phyloP scores from a whole-genome alignment of 23 tunicate genomes.

The Phallusia fumigata region DNA sequence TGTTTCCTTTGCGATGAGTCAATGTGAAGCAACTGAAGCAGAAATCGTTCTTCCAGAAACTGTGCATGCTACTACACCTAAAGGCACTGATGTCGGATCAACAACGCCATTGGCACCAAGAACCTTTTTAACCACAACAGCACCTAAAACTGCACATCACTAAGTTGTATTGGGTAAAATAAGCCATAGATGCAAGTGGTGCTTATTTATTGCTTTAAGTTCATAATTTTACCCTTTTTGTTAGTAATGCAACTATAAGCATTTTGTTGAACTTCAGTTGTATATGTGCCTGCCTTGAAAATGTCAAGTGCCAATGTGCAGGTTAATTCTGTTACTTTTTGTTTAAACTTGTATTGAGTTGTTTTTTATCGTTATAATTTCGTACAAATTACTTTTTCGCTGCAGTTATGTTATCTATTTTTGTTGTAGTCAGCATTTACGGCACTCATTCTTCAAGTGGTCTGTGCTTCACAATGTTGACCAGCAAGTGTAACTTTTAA shows the following conservation, averaged over 20 bases:
- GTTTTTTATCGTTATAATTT: background rate
- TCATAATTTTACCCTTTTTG: too few species aligned
- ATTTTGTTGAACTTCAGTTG: background rate
- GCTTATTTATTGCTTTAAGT: too few species aligned
- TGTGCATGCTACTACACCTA: background rate
- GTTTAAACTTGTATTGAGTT: background rate
- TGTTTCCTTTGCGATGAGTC: background rate
- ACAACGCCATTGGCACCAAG: background rate
- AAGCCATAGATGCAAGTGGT: too few species aligned
- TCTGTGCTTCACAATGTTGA: background rate
- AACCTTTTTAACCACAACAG: background rate
- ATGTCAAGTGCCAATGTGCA: background rate
- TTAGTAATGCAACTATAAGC: too few species aligned
- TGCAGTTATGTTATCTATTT: background rate
- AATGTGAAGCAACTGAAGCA: background rate
- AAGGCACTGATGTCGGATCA: background rate
- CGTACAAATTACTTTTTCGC: background rate
- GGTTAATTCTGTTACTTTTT: background rate
- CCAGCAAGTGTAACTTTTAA: background rate
- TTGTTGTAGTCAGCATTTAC: background rate
- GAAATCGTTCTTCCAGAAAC: background rate
- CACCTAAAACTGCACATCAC: background rate
- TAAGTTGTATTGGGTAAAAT: background rate
- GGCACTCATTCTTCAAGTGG: constrained; percentile 3
- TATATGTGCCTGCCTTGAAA: background rate